These are phyloP conservation scores for Colletes collaris DNA, from an alignment of 2,888 invertebrate genomes.

Conservation along the genomic window DNA sequence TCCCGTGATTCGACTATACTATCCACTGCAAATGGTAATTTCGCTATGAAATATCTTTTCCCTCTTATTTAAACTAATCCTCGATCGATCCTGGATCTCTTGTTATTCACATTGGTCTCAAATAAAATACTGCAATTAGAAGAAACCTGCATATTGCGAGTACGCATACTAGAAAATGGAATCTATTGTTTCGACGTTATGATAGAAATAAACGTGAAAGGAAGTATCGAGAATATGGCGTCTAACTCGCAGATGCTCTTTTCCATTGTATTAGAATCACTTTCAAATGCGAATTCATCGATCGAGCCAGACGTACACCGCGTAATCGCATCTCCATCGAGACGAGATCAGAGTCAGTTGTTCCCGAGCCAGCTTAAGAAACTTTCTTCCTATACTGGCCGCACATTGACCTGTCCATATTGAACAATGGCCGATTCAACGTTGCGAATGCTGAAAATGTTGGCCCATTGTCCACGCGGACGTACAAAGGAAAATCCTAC, in stretches of 20 bases:
- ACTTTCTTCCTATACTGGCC: constrained; percentile 47
- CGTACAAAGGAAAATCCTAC: constrained; percentile 51
- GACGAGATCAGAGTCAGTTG: constrained; percentile 33
- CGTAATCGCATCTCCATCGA: constrained; percentile 19
- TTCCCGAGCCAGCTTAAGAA: constrained; percentile 32
- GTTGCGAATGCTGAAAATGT: constrained; percentile 69
- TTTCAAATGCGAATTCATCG: too few species aligned
- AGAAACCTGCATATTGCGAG: too few species aligned
- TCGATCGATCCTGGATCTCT: too few species aligned
- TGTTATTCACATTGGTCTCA: too few species aligned
- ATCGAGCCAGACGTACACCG: not conserved
- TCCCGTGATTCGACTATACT: not conserved
- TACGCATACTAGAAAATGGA: too few species aligned
- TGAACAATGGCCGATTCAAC: constrained; percentile 67
- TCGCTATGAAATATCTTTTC: too few species aligned
- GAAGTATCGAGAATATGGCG: too few species aligned
- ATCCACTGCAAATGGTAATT: not conserved
- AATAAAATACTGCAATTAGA: too few species aligned
- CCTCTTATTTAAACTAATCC: too few species aligned
- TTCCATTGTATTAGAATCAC: not conserved
- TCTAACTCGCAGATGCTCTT: too few species aligned
- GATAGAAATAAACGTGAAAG: too few species aligned
- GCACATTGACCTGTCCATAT: constrained; percentile 61
- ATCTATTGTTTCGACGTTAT: too few species aligned
- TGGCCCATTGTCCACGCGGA: constrained; percentile 63